Base-by-base conservation (phyloP, 2,797 vertebrate species). In the Anguilla marmorata region DNA sequence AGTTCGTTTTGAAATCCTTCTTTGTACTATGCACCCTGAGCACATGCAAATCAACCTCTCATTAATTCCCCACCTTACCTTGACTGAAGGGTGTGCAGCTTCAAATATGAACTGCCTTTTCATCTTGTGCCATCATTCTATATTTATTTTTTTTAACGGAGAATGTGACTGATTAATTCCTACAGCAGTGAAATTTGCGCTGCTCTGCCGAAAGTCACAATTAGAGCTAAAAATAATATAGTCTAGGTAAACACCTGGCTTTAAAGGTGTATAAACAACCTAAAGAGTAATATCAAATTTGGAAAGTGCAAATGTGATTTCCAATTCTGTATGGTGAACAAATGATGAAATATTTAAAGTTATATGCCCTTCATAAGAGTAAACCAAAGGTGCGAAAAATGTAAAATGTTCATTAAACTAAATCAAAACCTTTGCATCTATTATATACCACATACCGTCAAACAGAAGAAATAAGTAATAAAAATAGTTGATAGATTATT, bases 321-420 rank as follows among this genome's bases (percentile, higher is more conserved):
- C 8, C 1, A 37, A 21, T 76, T 6, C 74, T 76, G 74, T 33
- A 21, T 84, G 48, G 24, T 54, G 12, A 30, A 45, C 11, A 37
- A 84, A 84, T n/a, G 27, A 30, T 48, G 82, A 50, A 84, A 84
- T 54, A 54, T 84, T 52, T 50, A 21, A 82, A 84, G 82, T 84
- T 84, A 52, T 84, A 54, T 84, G 16, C 48, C 79, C 21, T 54
- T 84, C 82, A 84, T 16, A n/a, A 50, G 11, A 76, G 33, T 37
- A 41, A 76, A 16, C 33, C 33, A 76, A 37, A 41, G 37, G 37
- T 79, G 74, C 37, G 1, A 41, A 37, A 79, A 45, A 41, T 37
- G 12, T 76, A 21, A 69, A 11, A 21, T 37, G 14, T 79, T 12
- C 1, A 74, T 3, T 8, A 27, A 74, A 74, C n/a, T 2, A 12